Evolutionary conservation across 2,797 vertebrate genomes (phyloP).

Genomic region (Pterois miles): DNA sequence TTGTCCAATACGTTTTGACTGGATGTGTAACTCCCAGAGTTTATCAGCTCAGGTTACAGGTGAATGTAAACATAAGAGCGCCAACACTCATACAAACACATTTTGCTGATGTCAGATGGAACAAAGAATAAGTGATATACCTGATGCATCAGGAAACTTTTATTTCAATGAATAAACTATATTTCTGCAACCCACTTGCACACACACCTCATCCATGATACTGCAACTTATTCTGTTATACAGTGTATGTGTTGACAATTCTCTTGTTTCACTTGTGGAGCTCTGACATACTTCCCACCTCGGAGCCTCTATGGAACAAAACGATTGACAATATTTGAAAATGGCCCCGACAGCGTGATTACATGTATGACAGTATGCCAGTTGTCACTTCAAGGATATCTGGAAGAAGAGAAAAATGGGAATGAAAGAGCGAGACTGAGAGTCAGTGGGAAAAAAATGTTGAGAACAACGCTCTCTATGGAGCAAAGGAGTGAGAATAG

Average conservation of each 20-base stretch:
- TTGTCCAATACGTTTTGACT: not conserved
- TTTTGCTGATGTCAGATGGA: not conserved
- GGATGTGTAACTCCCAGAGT: not conserved
- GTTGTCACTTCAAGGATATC: constrained; percentile 33
- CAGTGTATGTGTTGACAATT: constrained; percentile 39
- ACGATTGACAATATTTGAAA: constrained; percentile 74
- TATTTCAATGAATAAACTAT: not conserved
- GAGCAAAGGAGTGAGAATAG: constrained; percentile 32
- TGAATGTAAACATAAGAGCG: not conserved
- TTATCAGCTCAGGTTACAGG: constrained; percentile 3
- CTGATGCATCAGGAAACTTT: not conserved
- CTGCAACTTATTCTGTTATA: constrained; percentile 16
- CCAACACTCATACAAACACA: not conserved
- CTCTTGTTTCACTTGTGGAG: constrained; percentile 25
- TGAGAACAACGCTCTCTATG: constrained; percentile 9
- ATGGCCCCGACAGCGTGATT: constrained; percentile 63
- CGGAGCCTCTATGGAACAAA: constrained; percentile 47
- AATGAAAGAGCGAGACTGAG: not conserved
- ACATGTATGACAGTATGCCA: constrained; percentile 49
- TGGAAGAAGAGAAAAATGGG: not conserved
- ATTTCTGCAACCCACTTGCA: constrained; percentile 4
- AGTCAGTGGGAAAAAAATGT: not conserved
- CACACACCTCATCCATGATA: not conserved
- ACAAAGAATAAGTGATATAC: not conserved
- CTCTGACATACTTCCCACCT: constrained; percentile 38